phyloP scores from a whole-genome alignment of 2,888 invertebrate species.

The Silvanus unidentatus region DNA sequence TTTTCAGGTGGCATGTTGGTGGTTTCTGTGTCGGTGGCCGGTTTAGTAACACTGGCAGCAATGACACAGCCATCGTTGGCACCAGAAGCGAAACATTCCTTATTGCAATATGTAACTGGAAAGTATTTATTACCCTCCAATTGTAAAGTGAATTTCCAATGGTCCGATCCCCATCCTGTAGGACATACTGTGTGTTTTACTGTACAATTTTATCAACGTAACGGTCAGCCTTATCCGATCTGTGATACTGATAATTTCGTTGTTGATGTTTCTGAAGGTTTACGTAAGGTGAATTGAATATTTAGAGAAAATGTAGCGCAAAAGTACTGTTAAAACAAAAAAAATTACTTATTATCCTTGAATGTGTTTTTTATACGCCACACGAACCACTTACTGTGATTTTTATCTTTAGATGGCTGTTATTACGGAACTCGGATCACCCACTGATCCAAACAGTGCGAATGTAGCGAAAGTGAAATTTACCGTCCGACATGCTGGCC shows the following conservation, averaged over 20 bases:
- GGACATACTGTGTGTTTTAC: slow-evolving; percentile 90
- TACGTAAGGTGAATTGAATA: slow-evolving; percentile 56
- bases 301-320: background rate
- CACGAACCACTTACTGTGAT: too few relatives aligned
- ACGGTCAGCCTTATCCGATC: slow-evolving; percentile 90
- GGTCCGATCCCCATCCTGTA: slow-evolving; percentile 84
- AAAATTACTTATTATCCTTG: too few relatives aligned
- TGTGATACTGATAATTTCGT: slow-evolving; percentile 87
- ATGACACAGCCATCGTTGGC: slow-evolving; percentile 87
- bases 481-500: slow-evolving; percentile 85
- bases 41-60: slow-evolving; percentile 81
- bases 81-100: slow-evolving; percentile 83
- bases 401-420: slow-evolving; percentile 72
- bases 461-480: slow-evolving; percentile 87
- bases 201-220: slow-evolving; percentile 85
- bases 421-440: slow-evolving; percentile 82
- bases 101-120: slow-evolving; percentile 86
- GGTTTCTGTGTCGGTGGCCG: slow-evolving; percentile 83
- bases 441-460: slow-evolving; percentile 75
- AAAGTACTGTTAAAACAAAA: too few relatives aligned
- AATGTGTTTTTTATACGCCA: too few relatives aligned
- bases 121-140: slow-evolving; percentile 85
- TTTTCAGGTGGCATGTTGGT: slow-evolving; percentile 77
- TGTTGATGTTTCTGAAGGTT: slow-evolving; percentile 81
- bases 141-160: slow-evolving; percentile 78